Conservation (phyloP, 2,888 invertebrate genomes). For the Megaustenia siamemsis region DNA sequence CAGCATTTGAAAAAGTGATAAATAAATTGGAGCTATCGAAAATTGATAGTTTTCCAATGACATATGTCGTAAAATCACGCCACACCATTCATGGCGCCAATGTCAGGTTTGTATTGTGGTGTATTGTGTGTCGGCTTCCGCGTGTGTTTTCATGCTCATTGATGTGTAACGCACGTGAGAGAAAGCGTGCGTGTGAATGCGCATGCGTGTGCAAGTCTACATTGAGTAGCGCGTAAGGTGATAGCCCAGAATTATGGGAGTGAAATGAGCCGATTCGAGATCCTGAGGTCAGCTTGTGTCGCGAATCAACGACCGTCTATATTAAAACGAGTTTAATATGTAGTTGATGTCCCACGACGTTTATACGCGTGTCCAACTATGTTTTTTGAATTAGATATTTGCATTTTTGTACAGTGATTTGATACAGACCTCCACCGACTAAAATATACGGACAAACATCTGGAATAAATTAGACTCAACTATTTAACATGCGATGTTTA, state of each 20-base stretch:
- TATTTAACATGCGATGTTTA: no score
- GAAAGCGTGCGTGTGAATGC: slow-evolving; percentile 40
- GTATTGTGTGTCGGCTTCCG: background rate
- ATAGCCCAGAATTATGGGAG: background rate
- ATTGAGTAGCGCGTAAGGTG: slow-evolving; percentile 7
- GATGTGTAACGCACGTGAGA: slow-evolving; percentile 42
- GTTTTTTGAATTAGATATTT: background rate
- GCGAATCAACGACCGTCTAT: background rate
- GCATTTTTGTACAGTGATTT: background rate
- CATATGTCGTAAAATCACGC: slow-evolving; percentile 19
- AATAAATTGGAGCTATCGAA: slow-evolving; percentile 1
- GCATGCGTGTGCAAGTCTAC: slow-evolving; percentile 14
- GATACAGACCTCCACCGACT: no score
- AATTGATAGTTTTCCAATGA: slow-evolving; percentile 27
- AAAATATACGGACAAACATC: no score
- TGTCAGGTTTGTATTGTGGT: background rate
- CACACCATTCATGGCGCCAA: background rate
- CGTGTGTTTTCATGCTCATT: background rate
- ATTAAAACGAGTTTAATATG: slow-evolving; percentile 17
- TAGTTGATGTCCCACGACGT: background rate
- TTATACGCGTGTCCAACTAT: background rate
- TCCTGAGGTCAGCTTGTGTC: background rate
- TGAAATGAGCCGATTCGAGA: background rate
- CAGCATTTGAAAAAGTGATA: background rate
- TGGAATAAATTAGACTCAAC: no score